Conservation (phyloP, 1,140 invertebrate species). For the Chelonus insularis region DNA sequence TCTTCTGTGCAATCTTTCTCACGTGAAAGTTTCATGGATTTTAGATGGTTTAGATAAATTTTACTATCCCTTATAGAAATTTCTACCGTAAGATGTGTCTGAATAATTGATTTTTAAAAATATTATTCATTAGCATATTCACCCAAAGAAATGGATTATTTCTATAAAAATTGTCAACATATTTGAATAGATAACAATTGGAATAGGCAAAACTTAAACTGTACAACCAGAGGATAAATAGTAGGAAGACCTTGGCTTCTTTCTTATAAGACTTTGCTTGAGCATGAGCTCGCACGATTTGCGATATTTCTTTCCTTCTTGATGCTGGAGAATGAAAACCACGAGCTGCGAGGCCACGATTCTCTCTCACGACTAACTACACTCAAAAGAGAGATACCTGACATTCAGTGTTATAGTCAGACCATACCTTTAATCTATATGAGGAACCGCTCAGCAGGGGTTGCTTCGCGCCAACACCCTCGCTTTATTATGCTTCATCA, state of each 20-base stretch:
- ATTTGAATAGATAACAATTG: no score
- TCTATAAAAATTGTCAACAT: no score
- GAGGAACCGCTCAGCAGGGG: constrained; percentile 16
- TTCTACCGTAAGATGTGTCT: neutral
- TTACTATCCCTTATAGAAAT: neutral
- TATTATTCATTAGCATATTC: no score
- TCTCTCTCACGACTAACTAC: constrained; percentile 13
- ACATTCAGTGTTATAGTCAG: neutral
- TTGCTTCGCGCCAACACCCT: constrained; percentile 2
- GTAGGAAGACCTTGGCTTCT: constrained; percentile 1
- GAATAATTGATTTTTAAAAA: no score
- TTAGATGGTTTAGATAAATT: neutral
- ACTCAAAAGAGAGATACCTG: neutral
- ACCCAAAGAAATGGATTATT: no score
- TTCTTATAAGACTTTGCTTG: constrained; percentile 5
- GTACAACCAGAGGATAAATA: no score
- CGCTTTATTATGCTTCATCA: neutral
- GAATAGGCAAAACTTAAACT: no score
- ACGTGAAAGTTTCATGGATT: constrained; percentile 11
- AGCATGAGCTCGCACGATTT: constrained; percentile 15
- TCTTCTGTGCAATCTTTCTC: constrained; percentile 12
- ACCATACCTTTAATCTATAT: neutral
- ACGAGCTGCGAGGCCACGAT: constrained; percentile 13
- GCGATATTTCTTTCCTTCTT: neutral
- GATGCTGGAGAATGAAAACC: constrained; percentile 5